Percentiles rank a stretch among this genome's conserved stretches.
Conservation (phyloP, 1,140 invertebrate species). For the Phymastichus coffea region DNA sequence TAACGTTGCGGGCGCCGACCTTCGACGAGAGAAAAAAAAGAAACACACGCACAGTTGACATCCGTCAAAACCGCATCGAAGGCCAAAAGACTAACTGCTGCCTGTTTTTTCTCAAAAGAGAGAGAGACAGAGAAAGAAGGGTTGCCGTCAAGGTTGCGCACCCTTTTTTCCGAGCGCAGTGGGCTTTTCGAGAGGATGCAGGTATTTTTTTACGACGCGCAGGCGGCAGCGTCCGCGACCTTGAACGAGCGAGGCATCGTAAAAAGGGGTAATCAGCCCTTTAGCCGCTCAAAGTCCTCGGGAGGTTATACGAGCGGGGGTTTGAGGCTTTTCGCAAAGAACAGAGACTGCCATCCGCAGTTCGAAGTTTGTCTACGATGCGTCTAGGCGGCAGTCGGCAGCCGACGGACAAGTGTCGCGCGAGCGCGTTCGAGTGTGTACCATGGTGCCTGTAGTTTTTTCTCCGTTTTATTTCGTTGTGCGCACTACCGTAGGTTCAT, state of each 20-base stretch:
- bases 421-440: too few relatives aligned
- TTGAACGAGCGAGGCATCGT: conserved; percentile 40
- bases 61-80: conserved; percentile 27
- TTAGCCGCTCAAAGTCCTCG: conserved; percentile 2
- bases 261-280: conserved; percentile 58
- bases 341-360: conserved; percentile 43
- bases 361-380: conserved; percentile 52
- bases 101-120: background rate
- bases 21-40: too few relatives aligned
- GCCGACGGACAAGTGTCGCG: background rate
- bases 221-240: too few relatives aligned
- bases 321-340: background rate
- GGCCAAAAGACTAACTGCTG: conserved; percentile 28
- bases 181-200: too few relatives aligned
- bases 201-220: too few relatives aligned
- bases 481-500: too few relatives aligned
- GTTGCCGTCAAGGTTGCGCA: conserved; percentile 43
- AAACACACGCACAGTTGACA: conserved; percentile 1
- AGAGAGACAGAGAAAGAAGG: conserved; percentile 33
- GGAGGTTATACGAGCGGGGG: background rate
- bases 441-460: background rate
- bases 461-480: background rate
- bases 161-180: too few relatives aligned
- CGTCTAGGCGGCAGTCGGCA: conserved; percentile 26
- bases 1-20: too few relatives aligned